phyloP scores from a whole-genome alignment of 2,888 invertebrate genomes.

The Trachelus stipa region DNA sequence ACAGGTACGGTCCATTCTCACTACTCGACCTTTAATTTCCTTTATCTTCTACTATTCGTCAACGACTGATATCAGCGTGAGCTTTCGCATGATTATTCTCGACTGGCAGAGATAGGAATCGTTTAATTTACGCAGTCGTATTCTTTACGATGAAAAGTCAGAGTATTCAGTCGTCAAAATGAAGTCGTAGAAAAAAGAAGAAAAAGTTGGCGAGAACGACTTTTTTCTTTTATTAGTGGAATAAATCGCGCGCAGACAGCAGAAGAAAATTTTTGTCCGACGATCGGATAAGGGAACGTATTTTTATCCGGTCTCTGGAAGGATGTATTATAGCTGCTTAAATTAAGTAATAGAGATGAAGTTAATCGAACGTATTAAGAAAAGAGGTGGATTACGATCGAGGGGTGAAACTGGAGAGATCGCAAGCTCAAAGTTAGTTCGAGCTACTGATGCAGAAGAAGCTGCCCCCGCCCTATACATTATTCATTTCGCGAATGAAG shows the following conservation, averaged over 20 bases:
- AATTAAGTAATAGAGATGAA: not conserved
- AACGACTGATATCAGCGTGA: not conserved
- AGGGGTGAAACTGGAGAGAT: not conserved
- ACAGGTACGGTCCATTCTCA: not conserved
- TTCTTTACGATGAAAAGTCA: not conserved
- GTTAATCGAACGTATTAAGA: not conserved
- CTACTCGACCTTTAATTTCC: not conserved
- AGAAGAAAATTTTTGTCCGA: not conserved
- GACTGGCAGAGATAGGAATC: not conserved
- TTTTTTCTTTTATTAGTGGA: not conserved
- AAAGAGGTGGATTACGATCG: not conserved
- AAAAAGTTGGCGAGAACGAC: not conserved
- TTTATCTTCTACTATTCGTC: not conserved
- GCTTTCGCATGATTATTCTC: not conserved
- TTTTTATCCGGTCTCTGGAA: not conserved
- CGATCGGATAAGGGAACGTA: no score
- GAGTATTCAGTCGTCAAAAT: not conserved
- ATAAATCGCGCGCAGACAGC: not conserved
- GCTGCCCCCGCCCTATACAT: conserved; percentile 31
- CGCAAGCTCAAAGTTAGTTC: conserved; percentile 40
- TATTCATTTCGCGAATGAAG: conserved; percentile 42
- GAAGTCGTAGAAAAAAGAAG: not conserved
- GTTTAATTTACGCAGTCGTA: not conserved
- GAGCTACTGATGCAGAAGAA: conserved; percentile 38
- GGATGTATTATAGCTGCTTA: not conserved